Evolutionary conservation across 2,797 vertebrate species (phyloP).

Genomic region (Apogon talboti): DNA sequence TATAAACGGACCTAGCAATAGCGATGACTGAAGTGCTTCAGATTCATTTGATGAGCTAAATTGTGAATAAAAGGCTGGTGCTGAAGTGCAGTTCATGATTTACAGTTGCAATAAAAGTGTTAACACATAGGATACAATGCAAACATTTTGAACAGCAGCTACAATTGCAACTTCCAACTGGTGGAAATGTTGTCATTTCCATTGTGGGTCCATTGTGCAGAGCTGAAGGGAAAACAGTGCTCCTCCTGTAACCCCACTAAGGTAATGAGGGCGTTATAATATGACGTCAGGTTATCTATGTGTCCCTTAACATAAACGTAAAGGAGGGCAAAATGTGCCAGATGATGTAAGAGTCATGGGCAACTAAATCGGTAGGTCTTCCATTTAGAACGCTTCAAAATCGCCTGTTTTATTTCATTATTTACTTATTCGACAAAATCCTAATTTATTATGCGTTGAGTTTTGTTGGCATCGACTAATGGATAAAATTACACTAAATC

Average conservation of each 20-base stretch:
- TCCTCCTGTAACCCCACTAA: conserved; percentile 12
- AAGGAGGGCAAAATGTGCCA: conserved; percentile 38
- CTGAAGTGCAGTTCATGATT: conserved; percentile 9
- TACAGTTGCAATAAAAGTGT: background rate
- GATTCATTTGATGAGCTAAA: background rate
- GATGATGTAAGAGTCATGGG: conserved; percentile 13
- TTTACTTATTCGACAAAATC: background rate
- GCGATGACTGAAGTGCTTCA: conserved; percentile 3
- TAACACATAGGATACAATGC: background rate
- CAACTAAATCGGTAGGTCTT: conserved; percentile 17
- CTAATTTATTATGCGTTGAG: too few relatives aligned
- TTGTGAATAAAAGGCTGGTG: background rate
- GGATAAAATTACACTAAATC: too few relatives aligned
- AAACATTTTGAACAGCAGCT: background rate
- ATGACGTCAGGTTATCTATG: conserved; percentile 43
- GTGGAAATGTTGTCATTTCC: conserved; percentile 36
- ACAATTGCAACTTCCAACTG: conserved; percentile 2
- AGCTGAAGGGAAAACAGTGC: conserved; percentile 15
- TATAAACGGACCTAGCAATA: background rate
- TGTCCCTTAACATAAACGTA: conserved; percentile 46
- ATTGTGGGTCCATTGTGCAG: conserved; percentile 1
- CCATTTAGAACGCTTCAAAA: background rate
- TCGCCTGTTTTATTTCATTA: background rate
- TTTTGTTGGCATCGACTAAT: too few relatives aligned
- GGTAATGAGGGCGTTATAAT: conserved; percentile 56